Conservation (phyloP, 2,113 vertebrate genomes). For the Colius striatus region DNA sequence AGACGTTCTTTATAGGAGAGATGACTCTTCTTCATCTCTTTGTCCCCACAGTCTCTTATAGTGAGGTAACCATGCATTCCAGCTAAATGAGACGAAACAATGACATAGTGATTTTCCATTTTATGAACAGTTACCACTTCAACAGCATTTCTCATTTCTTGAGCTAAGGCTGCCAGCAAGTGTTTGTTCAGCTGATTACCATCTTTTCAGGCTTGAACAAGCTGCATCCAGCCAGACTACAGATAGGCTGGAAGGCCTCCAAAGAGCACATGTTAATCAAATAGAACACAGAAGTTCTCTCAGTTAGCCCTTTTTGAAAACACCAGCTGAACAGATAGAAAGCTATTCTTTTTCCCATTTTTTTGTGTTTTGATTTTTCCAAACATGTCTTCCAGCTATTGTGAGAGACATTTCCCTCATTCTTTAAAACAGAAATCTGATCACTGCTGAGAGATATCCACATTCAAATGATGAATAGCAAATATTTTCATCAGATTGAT, state of each 20-base stretch:
- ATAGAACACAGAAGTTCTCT: neutral
- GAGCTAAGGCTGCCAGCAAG: neutral
- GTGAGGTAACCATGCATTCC: constrained; percentile 86
- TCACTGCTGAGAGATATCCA: neutral
- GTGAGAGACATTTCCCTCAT: neutral
- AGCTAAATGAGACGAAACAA: constrained; percentile 71
- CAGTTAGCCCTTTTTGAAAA: neutral
- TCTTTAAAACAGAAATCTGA: neutral
- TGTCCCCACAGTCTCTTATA: constrained; percentile 78
- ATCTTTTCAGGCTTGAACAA: neutral
- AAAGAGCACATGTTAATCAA: neutral
- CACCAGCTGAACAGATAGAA: neutral
- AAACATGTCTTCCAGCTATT: neutral
- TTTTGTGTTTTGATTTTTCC: too few species aligned
- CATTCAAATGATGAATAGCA: neutral
- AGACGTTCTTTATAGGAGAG: constrained; percentile 75
- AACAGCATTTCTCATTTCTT: neutral
- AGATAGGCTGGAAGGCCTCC: neutral
- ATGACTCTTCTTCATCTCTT: constrained; percentile 58
- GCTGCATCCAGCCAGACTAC: neutral
- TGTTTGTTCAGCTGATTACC: neutral
- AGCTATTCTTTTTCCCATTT: too few species aligned
- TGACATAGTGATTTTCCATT: neutral
- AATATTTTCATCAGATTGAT: neutral
- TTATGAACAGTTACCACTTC: neutral